A percentile compares a stretch with the other conserved stretches of the same genome.
phyloP scores from a whole-genome alignment of 92 coral and sea anemone species.

The Heteractis magnifica region DNA sequence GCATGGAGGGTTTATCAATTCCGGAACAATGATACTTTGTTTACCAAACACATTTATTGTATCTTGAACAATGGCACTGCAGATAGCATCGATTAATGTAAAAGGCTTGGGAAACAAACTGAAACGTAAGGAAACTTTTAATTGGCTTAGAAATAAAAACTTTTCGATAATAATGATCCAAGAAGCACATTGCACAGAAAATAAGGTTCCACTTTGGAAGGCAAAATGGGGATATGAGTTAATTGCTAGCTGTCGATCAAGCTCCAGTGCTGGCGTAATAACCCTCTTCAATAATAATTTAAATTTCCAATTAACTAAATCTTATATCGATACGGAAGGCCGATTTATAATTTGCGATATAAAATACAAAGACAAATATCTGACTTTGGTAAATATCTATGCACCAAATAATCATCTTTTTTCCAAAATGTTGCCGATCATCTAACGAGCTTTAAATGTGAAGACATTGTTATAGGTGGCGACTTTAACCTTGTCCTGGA shows the following conservation, averaged over 20 bases:
- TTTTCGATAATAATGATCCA: slow-evolving; percentile 37
- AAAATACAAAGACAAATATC: slow-evolving; percentile 2
- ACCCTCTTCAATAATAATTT: slow-evolving; percentile 23
- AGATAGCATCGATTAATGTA: slow-evolving; percentile 7
- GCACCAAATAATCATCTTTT: slow-evolving; percentile 24
- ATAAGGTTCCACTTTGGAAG: not conserved
- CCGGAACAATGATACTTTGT: no score
- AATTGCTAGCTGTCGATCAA: slow-evolving; percentile 21
- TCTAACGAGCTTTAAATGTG: slow-evolving; percentile 1
- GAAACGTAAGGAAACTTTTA: slow-evolving; percentile 37
- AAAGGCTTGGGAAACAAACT: slow-evolving; percentile 20
- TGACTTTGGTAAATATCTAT: slow-evolving; percentile 36
- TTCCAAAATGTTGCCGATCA: slow-evolving; percentile 10
- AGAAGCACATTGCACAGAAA: slow-evolving; percentile 35
- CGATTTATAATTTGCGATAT: slow-evolving; percentile 40
- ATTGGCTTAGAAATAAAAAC: slow-evolving; percentile 30
- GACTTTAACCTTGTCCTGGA: slow-evolving; percentile 19
- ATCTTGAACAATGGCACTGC: no score
- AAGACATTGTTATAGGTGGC: slow-evolving; percentile 30
- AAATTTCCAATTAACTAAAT: not conserved
- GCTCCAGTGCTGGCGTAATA: not conserved
- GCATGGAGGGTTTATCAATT: no score
- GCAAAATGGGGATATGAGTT: slow-evolving; percentile 39
- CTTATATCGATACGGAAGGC: slow-evolving; percentile 17
- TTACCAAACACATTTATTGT: no score